These are phyloP conservation scores for Odocoileus virginianus DNA, from an alignment of 2,113 vertebrate species.

Conservation along the genomic window DNA sequence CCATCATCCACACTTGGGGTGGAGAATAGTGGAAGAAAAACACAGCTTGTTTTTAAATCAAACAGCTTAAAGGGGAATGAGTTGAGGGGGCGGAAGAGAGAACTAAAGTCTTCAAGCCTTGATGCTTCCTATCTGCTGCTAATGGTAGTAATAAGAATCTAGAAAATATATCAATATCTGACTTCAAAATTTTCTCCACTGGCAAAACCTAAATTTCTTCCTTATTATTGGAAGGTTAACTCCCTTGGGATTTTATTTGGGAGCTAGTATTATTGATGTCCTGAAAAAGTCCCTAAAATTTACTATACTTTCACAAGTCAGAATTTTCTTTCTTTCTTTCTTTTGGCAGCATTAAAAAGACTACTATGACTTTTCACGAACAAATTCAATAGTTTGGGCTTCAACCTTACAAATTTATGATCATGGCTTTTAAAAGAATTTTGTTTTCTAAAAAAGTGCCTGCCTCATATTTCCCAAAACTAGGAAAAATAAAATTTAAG, in stretches of 20 bases:
- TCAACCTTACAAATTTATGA: slow-evolving; percentile 13
- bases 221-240: background rate
- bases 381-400: background rate
- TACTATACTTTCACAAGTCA: background rate
- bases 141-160: background rate
- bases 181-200: background rate
- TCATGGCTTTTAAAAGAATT: background rate
- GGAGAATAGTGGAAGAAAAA: slow-evolving; percentile 56
- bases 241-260: background rate
- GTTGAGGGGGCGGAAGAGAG: background rate
- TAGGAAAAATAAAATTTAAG: slow-evolving; percentile 15
- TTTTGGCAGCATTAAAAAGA: slow-evolving; percentile 13
- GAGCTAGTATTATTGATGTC: background rate
- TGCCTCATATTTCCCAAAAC: slow-evolving; percentile 5
- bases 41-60: slow-evolving; percentile 63
- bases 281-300: slow-evolving; percentile 43
- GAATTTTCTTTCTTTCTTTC: background rate
- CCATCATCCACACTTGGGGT: background rate
- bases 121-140: background rate
- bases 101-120: background rate
- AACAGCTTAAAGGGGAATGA: slow-evolving; percentile 4
- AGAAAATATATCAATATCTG: background rate
- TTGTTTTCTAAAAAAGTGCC: background rate
- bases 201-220: background rate
- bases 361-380: background rate